Evolutionary conservation across 2,888 invertebrate genomes (phyloP).

Genomic region (Masnerella sp.): DNA sequence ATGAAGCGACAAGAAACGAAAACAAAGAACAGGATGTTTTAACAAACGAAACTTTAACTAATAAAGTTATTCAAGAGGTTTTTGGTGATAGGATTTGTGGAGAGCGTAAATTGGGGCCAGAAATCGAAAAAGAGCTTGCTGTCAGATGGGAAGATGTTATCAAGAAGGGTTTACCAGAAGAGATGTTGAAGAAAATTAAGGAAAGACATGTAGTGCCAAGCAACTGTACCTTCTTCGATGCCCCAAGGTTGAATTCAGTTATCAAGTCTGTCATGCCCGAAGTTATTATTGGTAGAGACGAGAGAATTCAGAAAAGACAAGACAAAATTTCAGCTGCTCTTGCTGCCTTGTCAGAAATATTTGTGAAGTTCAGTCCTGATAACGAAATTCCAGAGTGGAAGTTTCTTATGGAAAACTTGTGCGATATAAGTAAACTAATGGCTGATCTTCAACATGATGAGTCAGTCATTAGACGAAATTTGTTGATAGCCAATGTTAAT

Average conservation of each 20-base stretch:
- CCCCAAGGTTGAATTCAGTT: conserved; percentile 22
- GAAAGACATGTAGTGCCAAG: conserved; percentile 15
- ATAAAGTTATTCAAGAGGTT: background rate
- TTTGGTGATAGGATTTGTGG: conserved; percentile 12
- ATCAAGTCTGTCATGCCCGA: conserved; percentile 19
- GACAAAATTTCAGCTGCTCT: conserved; percentile 29
- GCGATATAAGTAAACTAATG: conserved; percentile 42
- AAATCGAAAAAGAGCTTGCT: conserved; percentile 14
- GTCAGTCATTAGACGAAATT: conserved; percentile 44
- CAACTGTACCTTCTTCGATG: conserved; percentile 30
- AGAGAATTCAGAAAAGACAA: conserved; percentile 37
- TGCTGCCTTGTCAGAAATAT: conserved; percentile 14
- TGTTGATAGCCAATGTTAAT: conserved; percentile 42
- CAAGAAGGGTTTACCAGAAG: conserved; percentile 26
- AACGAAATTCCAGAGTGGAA: conserved; percentile 9
- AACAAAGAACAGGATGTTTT: too few species aligned
- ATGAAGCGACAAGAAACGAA: too few species aligned
- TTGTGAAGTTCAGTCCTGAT: conserved; percentile 3
- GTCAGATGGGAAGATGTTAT: conserved; percentile 18
- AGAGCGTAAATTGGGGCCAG: conserved; percentile 18
- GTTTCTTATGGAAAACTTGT: conserved; percentile 25
- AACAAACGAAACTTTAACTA: background rate
- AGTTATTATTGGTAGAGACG: conserved; percentile 19
- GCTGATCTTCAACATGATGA: conserved; percentile 53
- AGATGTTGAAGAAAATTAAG: conserved; percentile 2